Conservation (phyloP, 2,888 invertebrate species). For the Hipparchia sbordonii region DNA sequence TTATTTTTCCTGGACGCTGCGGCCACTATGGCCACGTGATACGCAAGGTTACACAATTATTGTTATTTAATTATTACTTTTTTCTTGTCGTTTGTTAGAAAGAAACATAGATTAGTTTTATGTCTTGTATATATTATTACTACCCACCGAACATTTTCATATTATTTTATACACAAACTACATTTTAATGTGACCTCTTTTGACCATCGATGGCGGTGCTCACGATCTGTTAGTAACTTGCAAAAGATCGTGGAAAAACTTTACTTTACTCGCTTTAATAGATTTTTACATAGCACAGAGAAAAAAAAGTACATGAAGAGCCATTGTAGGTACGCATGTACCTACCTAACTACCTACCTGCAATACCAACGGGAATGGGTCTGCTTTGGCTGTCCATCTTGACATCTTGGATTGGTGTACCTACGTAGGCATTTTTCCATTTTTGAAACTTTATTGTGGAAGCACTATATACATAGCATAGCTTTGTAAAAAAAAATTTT, state of each 20-base stretch:
- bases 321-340: not conserved
- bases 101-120: not conserved
- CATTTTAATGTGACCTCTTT: conserved; percentile 3
- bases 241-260: no score
- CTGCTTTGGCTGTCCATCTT: no score
- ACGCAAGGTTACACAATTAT: not conserved
- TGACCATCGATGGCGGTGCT: not conserved
- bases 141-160: conserved; percentile 10
- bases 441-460: no score
- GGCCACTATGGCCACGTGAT: no score
- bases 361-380: no score
- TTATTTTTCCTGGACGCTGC: no score
- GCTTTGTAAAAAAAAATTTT: no score
- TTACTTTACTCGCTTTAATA: not conserved
- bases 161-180: not conserved
- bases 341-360: not conserved
- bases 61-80: not conserved
- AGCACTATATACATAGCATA: no score
- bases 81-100: not conserved
- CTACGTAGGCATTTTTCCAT: no score
- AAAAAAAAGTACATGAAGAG: not conserved
- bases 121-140: not conserved
- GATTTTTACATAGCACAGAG: conserved; percentile 10
- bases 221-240: not conserved
- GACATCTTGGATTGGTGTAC: no score